phyloP scores from a whole-genome alignment of 1,140 invertebrate genomes.

The Zaprionus taronus region DNA sequence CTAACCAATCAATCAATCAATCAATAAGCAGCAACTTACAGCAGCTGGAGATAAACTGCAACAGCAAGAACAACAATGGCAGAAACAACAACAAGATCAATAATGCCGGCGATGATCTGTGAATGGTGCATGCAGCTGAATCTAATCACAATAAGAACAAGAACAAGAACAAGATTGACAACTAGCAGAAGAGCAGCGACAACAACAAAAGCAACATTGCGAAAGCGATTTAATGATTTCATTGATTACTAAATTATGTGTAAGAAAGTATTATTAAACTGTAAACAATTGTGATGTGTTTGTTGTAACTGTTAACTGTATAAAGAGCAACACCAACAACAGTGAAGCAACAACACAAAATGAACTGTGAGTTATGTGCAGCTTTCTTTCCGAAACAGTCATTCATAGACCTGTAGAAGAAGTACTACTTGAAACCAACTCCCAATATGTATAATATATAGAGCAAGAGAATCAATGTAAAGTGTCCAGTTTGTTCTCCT shows the following conservation, averaged over 20 bases:
- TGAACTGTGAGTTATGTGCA: slow-evolving; percentile 39
- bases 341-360: slow-evolving; percentile 12
- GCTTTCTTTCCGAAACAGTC: slow-evolving; percentile 2
- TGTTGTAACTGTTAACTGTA: slow-evolving; percentile 41
- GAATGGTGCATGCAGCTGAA: slow-evolving; percentile 25
- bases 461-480: too few species aligned
- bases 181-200: slow-evolving; percentile 33
- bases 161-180: slow-evolving; percentile 18
- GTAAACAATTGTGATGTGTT: slow-evolving; percentile 78
- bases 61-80: slow-evolving; percentile 27
- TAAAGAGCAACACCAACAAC: slow-evolving; percentile 21
- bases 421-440: background rate
- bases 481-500: slow-evolving; percentile 13
- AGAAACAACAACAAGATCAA: slow-evolving; percentile 36
- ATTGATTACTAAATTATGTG: slow-evolving; percentile 74
- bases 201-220: slow-evolving; percentile 31
- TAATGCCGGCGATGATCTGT: slow-evolving; percentile 14
- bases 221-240: slow-evolving; percentile 64
- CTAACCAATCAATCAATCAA: slow-evolving; percentile 16
- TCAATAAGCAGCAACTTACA: slow-evolving; percentile 24
- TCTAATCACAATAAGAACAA: slow-evolving; percentile 19
- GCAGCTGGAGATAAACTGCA: slow-evolving; percentile 28
- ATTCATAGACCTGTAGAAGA: background rate
- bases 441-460: too few species aligned
- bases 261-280: slow-evolving; percentile 82